Percentiles rank a stretch among this genome's conserved stretches.
Evolutionary conservation across 2,888 invertebrate genomes (phyloP).

Genomic region (Lepeophtheirus nordmannii): DNA sequence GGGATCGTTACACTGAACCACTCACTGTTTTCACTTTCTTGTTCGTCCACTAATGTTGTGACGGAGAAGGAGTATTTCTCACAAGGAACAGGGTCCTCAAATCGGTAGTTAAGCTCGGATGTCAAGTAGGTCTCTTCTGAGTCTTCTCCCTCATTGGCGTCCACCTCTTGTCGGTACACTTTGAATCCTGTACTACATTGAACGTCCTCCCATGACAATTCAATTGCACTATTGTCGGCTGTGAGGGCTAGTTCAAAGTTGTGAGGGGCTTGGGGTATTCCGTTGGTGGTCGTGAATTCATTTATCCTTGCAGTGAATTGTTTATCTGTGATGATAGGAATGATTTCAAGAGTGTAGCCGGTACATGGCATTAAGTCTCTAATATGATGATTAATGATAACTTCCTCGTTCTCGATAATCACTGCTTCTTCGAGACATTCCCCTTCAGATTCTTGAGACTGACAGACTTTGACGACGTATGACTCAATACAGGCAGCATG

Average conservation of each 20-base stretch:
- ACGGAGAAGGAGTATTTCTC: constrained; percentile 10
- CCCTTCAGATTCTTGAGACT: neutral
- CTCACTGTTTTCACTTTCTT: constrained; percentile 10
- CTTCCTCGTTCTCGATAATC: neutral
- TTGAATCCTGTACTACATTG: constrained; percentile 19
- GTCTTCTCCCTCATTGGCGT: neutral
- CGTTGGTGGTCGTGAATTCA: constrained; percentile 12
- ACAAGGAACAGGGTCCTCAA: constrained; percentile 13
- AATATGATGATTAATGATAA: neutral
- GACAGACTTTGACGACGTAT: constrained; percentile 15
- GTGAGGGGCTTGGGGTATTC: constrained; percentile 2
- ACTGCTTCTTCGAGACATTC: constrained; percentile 17
- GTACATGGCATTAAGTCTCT: constrained; percentile 15
- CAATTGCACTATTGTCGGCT: neutral
- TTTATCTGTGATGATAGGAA: constrained; percentile 12
- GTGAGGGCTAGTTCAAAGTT: constrained; percentile 1
- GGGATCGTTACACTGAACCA: constrained; percentile 1
- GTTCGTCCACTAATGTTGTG: constrained; percentile 11
- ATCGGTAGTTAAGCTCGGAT: neutral
- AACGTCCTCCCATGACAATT: constrained; percentile 14
- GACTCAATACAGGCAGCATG: constrained; percentile 17
- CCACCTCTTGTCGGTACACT: neutral
- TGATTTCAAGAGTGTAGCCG: constrained; percentile 17
- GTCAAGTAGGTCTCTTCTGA: constrained; percentile 7
- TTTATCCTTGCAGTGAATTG: neutral